Conservation (phyloP, 2,113 vertebrate genomes). For the Larimichthys crocea region DNA sequence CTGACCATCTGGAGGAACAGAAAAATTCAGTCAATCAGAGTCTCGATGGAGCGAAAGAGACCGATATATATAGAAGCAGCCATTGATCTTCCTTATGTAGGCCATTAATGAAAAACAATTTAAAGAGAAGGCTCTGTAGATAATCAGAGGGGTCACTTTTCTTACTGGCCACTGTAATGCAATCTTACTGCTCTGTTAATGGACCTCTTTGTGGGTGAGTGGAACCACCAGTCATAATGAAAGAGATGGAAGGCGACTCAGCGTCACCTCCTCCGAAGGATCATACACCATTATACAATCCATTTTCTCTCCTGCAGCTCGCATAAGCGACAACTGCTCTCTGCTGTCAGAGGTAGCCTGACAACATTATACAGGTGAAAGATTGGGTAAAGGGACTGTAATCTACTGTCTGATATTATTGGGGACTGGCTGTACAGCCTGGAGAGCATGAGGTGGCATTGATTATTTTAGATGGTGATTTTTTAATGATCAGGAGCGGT, state of each 20-base stretch:
- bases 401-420: conserved; percentile 5
- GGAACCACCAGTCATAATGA: conserved; percentile 54
- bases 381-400: conserved; percentile 13
- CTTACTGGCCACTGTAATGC: conserved; percentile 39
- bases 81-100: conserved; percentile 59
- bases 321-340: not conserved
- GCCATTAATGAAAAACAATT: conserved; percentile 65
- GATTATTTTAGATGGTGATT: not conserved
- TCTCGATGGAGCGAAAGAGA: conserved; percentile 10
- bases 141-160: conserved; percentile 62
- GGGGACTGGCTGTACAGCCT: not conserved
- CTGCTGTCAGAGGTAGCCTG: conserved; percentile 14
- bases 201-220: conserved; percentile 44
- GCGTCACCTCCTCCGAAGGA: conserved; percentile 23
- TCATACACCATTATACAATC: conserved; percentile 42
- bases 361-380: conserved; percentile 9
- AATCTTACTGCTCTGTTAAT: conserved; percentile 59
- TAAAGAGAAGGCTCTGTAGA: conserved; percentile 40
- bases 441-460: not conserved
- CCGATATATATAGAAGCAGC: conserved; percentile 36
- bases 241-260: conserved; percentile 39
- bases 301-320: conserved; percentile 23
- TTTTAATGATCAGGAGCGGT: not conserved
- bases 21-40: conserved; percentile 34
- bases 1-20: conserved; percentile 59